These are phyloP conservation scores for Neodiprion fabricii DNA, from an alignment of 1,140 invertebrate genomes.

Conservation along the genomic window DNA sequence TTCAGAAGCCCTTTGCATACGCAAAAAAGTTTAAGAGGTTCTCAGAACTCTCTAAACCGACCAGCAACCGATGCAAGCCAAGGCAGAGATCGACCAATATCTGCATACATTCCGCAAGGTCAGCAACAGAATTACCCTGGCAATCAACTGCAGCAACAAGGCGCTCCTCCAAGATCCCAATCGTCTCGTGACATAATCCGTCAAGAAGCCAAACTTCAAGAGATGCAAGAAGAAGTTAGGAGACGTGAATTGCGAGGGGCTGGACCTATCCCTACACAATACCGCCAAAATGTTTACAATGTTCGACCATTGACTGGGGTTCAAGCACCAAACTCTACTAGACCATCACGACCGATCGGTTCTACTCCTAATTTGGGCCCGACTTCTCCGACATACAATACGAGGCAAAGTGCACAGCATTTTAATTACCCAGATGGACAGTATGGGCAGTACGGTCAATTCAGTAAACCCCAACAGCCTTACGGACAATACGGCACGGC, in stretches of 20 bases:
- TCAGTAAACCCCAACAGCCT: constrained; percentile 36
- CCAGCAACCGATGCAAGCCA: constrained; percentile 43
- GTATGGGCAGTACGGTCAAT: constrained; percentile 39
- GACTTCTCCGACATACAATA: constrained; percentile 44
- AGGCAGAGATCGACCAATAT: constrained; percentile 63
- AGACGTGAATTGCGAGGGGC: constrained; percentile 70
- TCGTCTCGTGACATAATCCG: constrained; percentile 67
- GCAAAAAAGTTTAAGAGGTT: constrained; percentile 58
- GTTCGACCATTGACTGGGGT: constrained; percentile 44
- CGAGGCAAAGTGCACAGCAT: constrained; percentile 36
- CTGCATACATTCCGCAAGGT: constrained; percentile 62
- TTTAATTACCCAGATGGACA: constrained; percentile 49
- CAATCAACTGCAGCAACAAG: constrained; percentile 47
- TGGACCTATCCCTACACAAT: constrained; percentile 42
- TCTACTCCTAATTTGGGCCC: constrained; percentile 52
- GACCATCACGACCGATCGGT: constrained; percentile 41
- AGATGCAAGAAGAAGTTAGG: constrained; percentile 84
- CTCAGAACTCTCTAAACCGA: constrained; percentile 62
- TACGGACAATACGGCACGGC: constrained; percentile 35
- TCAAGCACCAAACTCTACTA: constrained; percentile 43
- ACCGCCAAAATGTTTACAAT: constrained; percentile 50
- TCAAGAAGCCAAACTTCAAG: constrained; percentile 79
- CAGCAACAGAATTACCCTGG: constrained; percentile 42
- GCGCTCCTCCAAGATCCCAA: constrained; percentile 57
- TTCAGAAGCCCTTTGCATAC: constrained; percentile 54